Evolutionary conservation across 2,888 invertebrate genomes (phyloP).

Genomic region (Nemotelus pantherinus): DNA sequence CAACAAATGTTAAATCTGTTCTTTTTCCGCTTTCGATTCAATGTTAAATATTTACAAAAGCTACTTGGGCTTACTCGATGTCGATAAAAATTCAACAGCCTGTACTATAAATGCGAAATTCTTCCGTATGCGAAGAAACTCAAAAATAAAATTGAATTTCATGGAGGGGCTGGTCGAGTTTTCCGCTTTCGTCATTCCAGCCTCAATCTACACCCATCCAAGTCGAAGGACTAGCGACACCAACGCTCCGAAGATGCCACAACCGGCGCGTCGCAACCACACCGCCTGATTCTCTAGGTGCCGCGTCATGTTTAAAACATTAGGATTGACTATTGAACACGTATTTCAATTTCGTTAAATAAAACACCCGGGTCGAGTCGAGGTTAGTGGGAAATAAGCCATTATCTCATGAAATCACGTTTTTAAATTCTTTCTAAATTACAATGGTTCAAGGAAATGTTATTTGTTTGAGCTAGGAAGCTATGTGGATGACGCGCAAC

Average conservation of each 20-base stretch:
- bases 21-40: constrained; percentile 5
- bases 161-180: not conserved
- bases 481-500: no score
- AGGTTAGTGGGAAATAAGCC: constrained; percentile 22
- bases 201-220: not conserved
- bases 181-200: not conserved
- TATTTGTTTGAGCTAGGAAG: not conserved
- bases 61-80: not conserved
- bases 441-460: constrained; percentile 11
- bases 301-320: constrained; percentile 42
- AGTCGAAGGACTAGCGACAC: not conserved
- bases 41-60: constrained; percentile 20
- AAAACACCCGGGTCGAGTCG: constrained; percentile 25
- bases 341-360: constrained; percentile 43
- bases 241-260: not conserved
- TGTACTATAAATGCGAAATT: not conserved
- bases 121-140: constrained; percentile 10
- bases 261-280: not conserved
- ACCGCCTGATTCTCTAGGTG: constrained; percentile 9
- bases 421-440: constrained; percentile 35
- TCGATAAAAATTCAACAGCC: constrained; percentile 7
- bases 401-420: constrained; percentile 42
- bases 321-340: constrained; percentile 32
- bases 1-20: constrained; percentile 2
- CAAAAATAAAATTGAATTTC: constrained; percentile 40